phyloP scores from a whole-genome alignment of 2,888 invertebrate genomes.

The Serrognathus titanus region DNA sequence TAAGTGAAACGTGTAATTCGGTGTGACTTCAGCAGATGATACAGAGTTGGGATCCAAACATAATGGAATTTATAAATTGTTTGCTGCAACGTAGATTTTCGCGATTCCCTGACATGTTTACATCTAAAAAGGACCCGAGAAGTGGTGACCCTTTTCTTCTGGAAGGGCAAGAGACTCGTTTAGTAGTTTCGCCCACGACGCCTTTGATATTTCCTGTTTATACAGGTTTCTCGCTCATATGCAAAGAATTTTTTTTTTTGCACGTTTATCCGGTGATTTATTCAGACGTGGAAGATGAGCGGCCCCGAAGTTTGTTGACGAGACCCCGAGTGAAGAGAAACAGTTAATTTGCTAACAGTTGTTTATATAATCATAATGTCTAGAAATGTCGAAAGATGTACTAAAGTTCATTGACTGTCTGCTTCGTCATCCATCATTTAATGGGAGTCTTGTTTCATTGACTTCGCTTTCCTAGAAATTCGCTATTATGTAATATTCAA shows the following conservation, averaged over 20 bases:
- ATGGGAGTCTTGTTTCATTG: conserved; percentile 8
- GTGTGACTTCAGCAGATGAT: not conserved
- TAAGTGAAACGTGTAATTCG: too few species aligned
- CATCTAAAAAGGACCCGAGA: too few species aligned
- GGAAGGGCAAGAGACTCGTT: not conserved
- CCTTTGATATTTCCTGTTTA: not conserved
- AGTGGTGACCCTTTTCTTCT: not conserved
- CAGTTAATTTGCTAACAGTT: conserved; percentile 6
- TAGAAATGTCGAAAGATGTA: conserved; percentile 11
- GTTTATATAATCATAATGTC: conserved; percentile 10
- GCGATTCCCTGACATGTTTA: too few species aligned
- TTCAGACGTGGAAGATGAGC: not conserved
- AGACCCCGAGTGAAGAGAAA: not conserved
- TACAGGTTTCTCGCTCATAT: too few species aligned
- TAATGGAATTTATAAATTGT: too few species aligned
- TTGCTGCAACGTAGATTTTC: too few species aligned
- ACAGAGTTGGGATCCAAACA: too few species aligned
- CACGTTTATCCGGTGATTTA: not conserved
- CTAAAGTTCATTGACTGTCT: conserved; percentile 19
- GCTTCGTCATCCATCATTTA: conserved; percentile 17
- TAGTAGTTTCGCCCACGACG: not conserved
- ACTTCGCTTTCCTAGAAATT: not conserved
- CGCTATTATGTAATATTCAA: too few species aligned
- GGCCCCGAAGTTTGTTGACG: not conserved
- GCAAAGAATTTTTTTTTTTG: not conserved